phyloP scores from a whole-genome alignment of 2,113 vertebrate genomes.

The Gadus chalcogrammus region DNA sequence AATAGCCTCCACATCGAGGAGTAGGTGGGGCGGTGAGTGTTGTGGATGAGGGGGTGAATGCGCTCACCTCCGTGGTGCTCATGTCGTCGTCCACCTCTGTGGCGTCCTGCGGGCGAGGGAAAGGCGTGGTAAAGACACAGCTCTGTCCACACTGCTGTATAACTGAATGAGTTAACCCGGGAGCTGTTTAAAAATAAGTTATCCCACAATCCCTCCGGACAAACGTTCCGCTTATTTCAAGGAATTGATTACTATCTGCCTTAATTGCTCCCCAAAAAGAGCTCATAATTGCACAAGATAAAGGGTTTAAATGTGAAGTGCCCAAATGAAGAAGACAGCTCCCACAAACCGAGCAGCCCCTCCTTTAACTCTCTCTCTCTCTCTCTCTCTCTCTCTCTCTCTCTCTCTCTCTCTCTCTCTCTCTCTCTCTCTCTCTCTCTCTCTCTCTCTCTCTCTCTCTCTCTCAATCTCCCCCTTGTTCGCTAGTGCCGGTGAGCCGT shows the following conservation, averaged over 20 bases:
- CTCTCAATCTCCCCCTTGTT: slow-evolving; percentile 15
- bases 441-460: not conserved
- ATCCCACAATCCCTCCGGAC: no score
- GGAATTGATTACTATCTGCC: no score
- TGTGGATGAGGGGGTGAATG: not conserved
- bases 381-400: not conserved
- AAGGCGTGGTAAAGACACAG: not conserved
- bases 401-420: no score
- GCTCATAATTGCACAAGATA: no score
- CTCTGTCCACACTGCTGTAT: not conserved
- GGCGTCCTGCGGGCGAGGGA: slow-evolving; percentile 75
- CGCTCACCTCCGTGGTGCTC: slow-evolving; percentile 83
- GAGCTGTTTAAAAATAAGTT: no score
- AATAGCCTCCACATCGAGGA: not conserved
- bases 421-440: no score
- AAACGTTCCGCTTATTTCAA: no score
- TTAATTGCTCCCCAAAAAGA: no score
- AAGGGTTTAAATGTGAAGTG: no score
- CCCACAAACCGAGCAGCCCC: no score
- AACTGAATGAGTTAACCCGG: not conserved
- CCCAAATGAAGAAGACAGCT: no score
- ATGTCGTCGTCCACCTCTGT: slow-evolving; percentile 82
- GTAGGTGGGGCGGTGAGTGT: not conserved
- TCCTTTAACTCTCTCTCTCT: no score
- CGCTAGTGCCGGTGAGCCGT: slow-evolving; percentile 7